A percentile compares a stretch with the other conserved stretches of the same genome.
phyloP scores from a whole-genome alignment of 1,140 invertebrate genomes.

The Proctacanthus coquilletti region DNA sequence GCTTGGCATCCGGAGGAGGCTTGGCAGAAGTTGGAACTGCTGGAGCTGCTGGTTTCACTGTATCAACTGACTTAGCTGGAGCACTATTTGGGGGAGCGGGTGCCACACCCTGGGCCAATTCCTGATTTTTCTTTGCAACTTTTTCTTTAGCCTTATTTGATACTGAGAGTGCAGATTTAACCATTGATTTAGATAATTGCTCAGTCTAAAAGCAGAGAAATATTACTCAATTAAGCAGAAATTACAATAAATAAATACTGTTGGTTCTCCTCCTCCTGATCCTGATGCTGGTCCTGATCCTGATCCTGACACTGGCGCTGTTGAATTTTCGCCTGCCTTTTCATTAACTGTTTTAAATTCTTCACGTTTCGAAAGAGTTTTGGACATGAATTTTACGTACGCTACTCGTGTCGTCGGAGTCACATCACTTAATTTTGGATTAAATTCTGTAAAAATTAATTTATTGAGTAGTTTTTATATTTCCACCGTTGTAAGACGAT shows the following conservation, averaged over 20 bases:
- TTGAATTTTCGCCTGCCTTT: constrained; percentile 6
- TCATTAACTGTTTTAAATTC: constrained; percentile 29
- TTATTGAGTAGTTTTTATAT: too few relatives aligned
- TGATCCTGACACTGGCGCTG: not conserved
- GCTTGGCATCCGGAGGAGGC: constrained; percentile 5
- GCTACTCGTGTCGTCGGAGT: constrained; percentile 60
- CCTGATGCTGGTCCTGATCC: constrained; percentile 12
- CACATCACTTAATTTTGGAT: constrained; percentile 58
- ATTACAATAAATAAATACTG: too few relatives aligned
- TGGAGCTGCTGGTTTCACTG: constrained; percentile 17
- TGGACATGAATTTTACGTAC: constrained; percentile 73
- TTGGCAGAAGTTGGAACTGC: constrained; percentile 20
- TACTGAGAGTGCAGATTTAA: constrained; percentile 26
- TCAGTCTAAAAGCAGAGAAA: too few relatives aligned
- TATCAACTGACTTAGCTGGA: constrained; percentile 9
- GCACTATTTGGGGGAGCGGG: constrained; percentile 9
- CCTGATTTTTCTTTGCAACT: constrained; percentile 11
- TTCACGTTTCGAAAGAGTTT: constrained; percentile 31
- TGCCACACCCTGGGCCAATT: constrained; percentile 6
- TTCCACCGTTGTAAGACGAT: too few relatives aligned
- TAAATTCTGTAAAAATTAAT: constrained; percentile 57
- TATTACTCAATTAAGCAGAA: too few relatives aligned
- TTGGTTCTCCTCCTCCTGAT: constrained; percentile 10
- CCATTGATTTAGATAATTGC: constrained; percentile 11
- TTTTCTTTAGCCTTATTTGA: constrained; percentile 22